Percentiles rank a stretch among this genome's conserved stretches.
phyloP scores from a whole-genome alignment of 2,888 invertebrate genomes.

The Elaeidobius kamerunicus region DNA sequence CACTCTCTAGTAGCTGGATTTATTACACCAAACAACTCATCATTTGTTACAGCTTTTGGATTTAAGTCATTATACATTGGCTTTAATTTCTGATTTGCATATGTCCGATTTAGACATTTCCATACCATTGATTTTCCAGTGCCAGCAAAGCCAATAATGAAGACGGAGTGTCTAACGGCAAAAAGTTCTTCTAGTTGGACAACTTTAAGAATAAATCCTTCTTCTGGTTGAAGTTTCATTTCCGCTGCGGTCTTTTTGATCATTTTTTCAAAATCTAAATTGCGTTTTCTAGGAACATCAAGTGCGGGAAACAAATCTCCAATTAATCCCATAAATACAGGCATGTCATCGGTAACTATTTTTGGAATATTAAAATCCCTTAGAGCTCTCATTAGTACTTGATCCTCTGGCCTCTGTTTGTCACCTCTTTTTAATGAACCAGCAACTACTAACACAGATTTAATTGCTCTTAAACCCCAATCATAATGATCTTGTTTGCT shows the following conservation, averaged over 20 bases:
- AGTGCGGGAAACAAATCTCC: slow-evolving; percentile 90
- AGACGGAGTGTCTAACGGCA: slow-evolving; percentile 89
- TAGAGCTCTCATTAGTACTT: slow-evolving; percentile 89
- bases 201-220: slow-evolving; percentile 81
- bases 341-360: slow-evolving; percentile 88
- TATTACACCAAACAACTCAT: slow-evolving; percentile 91
- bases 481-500: slow-evolving; percentile 97
- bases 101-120: slow-evolving; percentile 84
- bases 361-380: slow-evolving; percentile 94
- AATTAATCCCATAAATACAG: slow-evolving; percentile 92
- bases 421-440: slow-evolving; percentile 84
- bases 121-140: slow-evolving; percentile 92
- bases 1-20: slow-evolving; percentile 85
- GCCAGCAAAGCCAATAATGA: slow-evolving; percentile 71
- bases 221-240: slow-evolving; percentile 85
- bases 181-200: slow-evolving; percentile 91
- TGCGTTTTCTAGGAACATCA: slow-evolving; percentile 86
- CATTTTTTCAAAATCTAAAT: slow-evolving; percentile 78
- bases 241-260: slow-evolving; percentile 76
- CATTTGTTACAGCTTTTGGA: slow-evolving; percentile 94
- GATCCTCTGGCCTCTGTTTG: slow-evolving; percentile 78
- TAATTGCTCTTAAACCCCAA: slow-evolving; percentile 94
- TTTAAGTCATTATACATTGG: slow-evolving; percentile 89
- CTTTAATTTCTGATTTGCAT: slow-evolving; percentile 75
- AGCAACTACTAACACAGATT: slow-evolving; percentile 92